Evolutionary conservation across 2,113 vertebrate genomes (phyloP).

Genomic region (Symphodus melops): DNA sequence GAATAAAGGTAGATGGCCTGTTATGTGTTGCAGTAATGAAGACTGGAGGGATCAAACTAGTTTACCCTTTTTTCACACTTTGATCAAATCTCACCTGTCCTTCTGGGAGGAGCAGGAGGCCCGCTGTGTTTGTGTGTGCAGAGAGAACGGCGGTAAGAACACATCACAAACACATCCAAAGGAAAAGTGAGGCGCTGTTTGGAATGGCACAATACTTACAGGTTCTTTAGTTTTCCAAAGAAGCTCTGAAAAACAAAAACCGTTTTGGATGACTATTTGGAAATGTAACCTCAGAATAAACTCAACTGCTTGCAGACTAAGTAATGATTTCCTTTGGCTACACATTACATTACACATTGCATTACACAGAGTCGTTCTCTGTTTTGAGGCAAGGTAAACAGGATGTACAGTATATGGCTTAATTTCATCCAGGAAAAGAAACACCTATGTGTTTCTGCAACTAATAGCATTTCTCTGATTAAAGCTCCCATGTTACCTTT

Average conservation of each 20-base stretch:
- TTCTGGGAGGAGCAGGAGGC: constrained; percentile 73
- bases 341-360: constrained; percentile 13
- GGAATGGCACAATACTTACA: constrained; percentile 56
- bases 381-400: background rate
- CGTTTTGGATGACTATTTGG: background rate
- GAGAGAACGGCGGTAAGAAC: background rate
- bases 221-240: constrained; percentile 79
- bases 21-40: background rate
- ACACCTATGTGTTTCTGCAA: background rate
- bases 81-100: constrained; percentile 65
- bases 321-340: constrained; percentile 40
- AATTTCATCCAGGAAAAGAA: constrained; percentile 10
- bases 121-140: constrained; percentile 39
- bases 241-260: constrained; percentile 76
- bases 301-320: background rate
- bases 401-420: constrained; percentile 18
- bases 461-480: too few species aligned
- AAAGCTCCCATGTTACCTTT: too few species aligned
- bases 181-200: background rate
- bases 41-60: background rate
- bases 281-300: background rate
- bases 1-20: background rate
- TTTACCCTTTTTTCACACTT: background rate
- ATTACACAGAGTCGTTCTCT: constrained; percentile 12
- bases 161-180: background rate